Evolutionary conservation across 1,140 invertebrate genomes (phyloP).

Genomic region (Mizuhopecten yessoensis): DNA sequence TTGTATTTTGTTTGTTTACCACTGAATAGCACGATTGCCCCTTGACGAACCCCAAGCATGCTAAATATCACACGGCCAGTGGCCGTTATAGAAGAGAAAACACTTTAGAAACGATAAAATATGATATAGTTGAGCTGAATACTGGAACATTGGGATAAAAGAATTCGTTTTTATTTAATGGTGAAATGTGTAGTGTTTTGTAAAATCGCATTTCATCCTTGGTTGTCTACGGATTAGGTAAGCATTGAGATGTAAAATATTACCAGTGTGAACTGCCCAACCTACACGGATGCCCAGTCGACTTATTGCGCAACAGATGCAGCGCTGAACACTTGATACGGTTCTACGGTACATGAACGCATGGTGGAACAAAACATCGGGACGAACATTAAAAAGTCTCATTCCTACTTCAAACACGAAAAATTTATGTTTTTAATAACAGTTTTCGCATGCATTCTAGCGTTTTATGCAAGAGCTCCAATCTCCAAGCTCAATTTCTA

Average conservation of each 20-base stretch:
- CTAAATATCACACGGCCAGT: background rate
- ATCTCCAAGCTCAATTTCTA: no score
- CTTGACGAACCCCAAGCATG: background rate
- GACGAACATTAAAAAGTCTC: background rate
- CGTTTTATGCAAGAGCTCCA: background rate
- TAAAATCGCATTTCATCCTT: conserved; percentile 34
- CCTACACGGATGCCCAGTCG: background rate
- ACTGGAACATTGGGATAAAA: background rate
- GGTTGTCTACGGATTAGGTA: background rate
- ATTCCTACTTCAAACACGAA: background rate
- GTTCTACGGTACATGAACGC: background rate
- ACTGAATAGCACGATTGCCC: background rate
- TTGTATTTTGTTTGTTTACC: no score
- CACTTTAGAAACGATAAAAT: background rate
- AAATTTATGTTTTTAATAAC: background rate
- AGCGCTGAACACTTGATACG: background rate
- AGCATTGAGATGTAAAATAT: background rate
- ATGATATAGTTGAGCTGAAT: background rate
- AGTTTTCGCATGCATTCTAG: background rate
- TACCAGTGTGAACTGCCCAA: background rate
- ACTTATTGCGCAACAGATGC: background rate
- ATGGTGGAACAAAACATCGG: background rate
- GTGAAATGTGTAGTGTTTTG: conserved; percentile 3
- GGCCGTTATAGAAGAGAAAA: background rate
- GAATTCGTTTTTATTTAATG: conserved; percentile 35